Evolutionary conservation across 2,888 invertebrate species (phyloP), one percentile per base, ranked within the genome.

Genomic region (Emmelina monodactyla): DNA sequence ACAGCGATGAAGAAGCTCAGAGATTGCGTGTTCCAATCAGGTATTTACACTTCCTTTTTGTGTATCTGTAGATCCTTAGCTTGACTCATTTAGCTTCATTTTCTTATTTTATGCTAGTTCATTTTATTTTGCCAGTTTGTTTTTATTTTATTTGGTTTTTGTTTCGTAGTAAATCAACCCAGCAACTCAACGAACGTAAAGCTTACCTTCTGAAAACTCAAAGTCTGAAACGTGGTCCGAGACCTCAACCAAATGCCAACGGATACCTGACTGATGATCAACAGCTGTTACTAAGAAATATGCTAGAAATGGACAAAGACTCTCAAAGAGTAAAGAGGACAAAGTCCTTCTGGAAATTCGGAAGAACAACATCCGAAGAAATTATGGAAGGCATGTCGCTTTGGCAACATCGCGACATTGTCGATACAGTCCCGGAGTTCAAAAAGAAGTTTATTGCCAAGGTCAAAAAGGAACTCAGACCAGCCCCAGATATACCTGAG

Each of bases 321-420:
- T 84, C 86, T 0, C 84, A 87, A 38, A 82, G 75, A 48, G 85
- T 92, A 0, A 92, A 92, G 54, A 76, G 92, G 31, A 92, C 91
- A 0, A 92, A 92, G 59, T 91, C 91, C 0, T 89, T 92, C 56
- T 92, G 92, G 92, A 87, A 88, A 53, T 92, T 92, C 51, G 87
- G 91, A 14, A 85, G 88, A 37, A 85, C 85, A 2, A 83, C 83
- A 12, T 85, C 87, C 36, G 85, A 84, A 48, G 91, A 92, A 41
- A 90, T 92, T 33, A 76, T 92, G 51, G 91, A 91, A 52, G 92
- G 92, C 1, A 92, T 92, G 92, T 87, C 91, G 0, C 75, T 92
- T 35, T 92, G 92, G 92, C 88, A 88, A 54, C 92, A 92, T 58
- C 83, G 92, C 22, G 92, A 92, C 47, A 81, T 92, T 40, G 91